A percentile compares a stretch with the other conserved stretches of the same genome.
These are phyloP conservation scores for Pseudocheirus occidentalis DNA, from an alignment of 2,797 vertebrate species.

Conservation along the genomic window DNA sequence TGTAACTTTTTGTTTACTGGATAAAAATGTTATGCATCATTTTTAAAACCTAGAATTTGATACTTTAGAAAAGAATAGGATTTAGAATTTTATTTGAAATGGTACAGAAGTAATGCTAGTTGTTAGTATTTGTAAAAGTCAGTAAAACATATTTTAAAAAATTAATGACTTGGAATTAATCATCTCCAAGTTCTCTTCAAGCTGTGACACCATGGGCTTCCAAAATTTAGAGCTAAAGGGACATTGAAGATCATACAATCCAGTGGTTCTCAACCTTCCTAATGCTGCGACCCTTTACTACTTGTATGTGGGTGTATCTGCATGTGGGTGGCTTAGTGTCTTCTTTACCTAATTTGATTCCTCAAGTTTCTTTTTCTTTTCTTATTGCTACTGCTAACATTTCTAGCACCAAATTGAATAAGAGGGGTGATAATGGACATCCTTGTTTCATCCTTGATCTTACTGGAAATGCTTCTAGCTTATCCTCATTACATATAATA, in stretches of 20 bases:
- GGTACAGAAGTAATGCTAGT: background rate
- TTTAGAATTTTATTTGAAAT: constrained; percentile 21
- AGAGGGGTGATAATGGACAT: too few species aligned
- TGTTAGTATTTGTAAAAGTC: constrained; percentile 31
- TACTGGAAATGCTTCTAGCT: too few species aligned
- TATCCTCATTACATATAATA: too few species aligned
- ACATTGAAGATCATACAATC: background rate
- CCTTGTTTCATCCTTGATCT: too few species aligned
- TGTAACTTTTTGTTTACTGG: constrained; percentile 80
- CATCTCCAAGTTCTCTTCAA: background rate
- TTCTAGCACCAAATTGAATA: too few species aligned
- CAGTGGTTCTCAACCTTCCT: background rate
- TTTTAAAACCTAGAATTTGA: background rate
- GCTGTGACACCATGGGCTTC: background rate
- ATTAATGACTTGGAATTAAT: background rate
- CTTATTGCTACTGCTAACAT: too few species aligned
- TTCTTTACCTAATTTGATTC: too few species aligned
- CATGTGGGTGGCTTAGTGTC: too few species aligned
- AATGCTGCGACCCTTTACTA: too few species aligned
- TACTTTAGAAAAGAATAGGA: too few species aligned
- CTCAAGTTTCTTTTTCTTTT: too few species aligned
- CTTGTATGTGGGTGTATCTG: too few species aligned
- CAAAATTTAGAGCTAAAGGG: background rate
- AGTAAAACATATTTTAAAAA: constrained; percentile 2
- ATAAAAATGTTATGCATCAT: constrained; percentile 54